Evolutionary conservation across 2,888 invertebrate species (phyloP), one percentile per base, ranked within the genome.

Genomic region (Dolomedes plantarius): DNA sequence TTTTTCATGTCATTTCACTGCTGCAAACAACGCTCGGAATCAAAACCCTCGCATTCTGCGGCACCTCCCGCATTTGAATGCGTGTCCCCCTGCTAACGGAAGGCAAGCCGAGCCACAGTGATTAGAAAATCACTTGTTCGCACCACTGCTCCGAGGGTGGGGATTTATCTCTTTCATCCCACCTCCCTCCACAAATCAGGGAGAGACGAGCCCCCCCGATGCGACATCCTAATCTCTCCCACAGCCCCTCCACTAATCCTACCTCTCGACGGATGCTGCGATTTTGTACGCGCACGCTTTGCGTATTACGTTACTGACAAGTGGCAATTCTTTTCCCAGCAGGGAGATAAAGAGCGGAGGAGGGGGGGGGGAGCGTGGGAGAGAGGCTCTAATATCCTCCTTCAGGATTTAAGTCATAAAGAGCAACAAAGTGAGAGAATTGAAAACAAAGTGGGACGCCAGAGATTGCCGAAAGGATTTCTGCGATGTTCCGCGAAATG

Each of bases 81-180:
- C 36, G 36, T 9, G 5, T 9, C 9, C 9, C 36, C 9, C 36
- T 5, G 36, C 9, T 36, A 36, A 36, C 36, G 6, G 36, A 7
- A 36, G 46, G 56, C 16, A 6, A 2, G 19, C 13, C 0, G 56
- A 23, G 23, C 16, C 16, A 16, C 75, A 82, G 75, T 75, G 82
- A 83, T 83, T 83, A 83, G 82, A 36, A 83, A 83, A 83, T 83
- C 82, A 83, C 76, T 83, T 83, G 76, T 76, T 83, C 82, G 71
- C 82, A 72, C 82, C 71, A 75, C 56, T 76, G 82, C 71, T 29
- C 69, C 64, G 68, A 56, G 74, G 81, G 64, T 39, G 71, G 71
- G 76, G 76, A 83, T 83, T 83, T 82, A 75, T 74, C 50, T 71
- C 67, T 73, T 67, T 50, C 62, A 23, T 5, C 16, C 36, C 36